Percentiles rank a stretch among this genome's conserved stretches.
These are phyloP conservation scores for Phania funesta DNA, from an alignment of 2,888 invertebrate genomes.

Conservation along the genomic window DNA sequence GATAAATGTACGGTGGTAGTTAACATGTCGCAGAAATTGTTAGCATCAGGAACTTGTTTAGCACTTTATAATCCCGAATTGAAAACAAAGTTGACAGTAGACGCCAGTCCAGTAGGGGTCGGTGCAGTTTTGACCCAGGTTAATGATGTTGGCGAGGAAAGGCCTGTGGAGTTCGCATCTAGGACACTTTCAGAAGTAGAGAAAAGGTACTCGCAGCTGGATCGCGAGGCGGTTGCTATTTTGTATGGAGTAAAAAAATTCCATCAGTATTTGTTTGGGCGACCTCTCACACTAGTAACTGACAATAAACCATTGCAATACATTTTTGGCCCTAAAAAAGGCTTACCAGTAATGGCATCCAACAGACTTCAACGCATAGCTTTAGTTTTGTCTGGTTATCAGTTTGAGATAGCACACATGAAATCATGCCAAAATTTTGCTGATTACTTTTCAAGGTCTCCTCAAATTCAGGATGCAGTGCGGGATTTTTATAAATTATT, in stretches of 20 bases:
- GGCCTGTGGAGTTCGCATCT: background rate
- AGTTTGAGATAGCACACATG: slow-evolving; percentile 66
- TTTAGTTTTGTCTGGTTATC: slow-evolving; percentile 67
- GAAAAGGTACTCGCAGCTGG: background rate
- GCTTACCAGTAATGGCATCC: slow-evolving; percentile 73
- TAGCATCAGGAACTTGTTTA: slow-evolving; percentile 65
- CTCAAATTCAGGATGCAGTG: background rate
- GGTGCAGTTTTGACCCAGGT: slow-evolving; percentile 73
- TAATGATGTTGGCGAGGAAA: background rate
- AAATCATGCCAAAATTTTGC: slow-evolving; percentile 66
- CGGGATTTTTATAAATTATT: background rate
- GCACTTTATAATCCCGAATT: slow-evolving; percentile 67
- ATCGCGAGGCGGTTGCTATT: background rate
- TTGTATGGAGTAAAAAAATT: slow-evolving; percentile 69
- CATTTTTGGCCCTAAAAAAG: slow-evolving; percentile 73
- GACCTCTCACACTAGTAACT: slow-evolving; percentile 75
- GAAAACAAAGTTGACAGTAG: slow-evolving; percentile 57
- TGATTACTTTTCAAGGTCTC: slow-evolving; percentile 69
- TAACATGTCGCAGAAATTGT: slow-evolving; percentile 64
- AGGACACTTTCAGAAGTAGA: background rate
- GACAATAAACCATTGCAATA: slow-evolving; percentile 74
- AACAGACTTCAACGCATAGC: slow-evolving; percentile 68
- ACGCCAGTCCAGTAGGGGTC: slow-evolving; percentile 70
- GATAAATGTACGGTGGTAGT: background rate
- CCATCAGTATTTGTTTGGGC: slow-evolving; percentile 76